Percentiles rank a stretch among this genome's conserved stretches.
phyloP scores from a whole-genome alignment of 2,113 vertebrate species.

The Ceuthmochares aereus region DNA sequence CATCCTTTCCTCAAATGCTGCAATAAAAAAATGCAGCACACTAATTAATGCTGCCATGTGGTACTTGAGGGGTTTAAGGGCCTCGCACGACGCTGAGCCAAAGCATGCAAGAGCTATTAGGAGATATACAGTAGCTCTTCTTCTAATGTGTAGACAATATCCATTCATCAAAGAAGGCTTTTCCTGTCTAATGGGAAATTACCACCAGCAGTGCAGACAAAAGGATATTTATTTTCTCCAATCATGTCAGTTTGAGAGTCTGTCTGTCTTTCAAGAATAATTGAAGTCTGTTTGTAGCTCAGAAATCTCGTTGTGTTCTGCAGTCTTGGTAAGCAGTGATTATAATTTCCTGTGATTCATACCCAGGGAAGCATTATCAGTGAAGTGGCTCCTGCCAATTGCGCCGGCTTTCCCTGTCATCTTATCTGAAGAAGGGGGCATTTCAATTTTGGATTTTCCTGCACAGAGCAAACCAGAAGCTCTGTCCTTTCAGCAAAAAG shows the following conservation, averaged over 20 bases:
- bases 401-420: background rate
- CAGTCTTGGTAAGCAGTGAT: slow-evolving; percentile 21
- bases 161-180: slow-evolving; percentile 52
- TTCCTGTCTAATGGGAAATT: slow-evolving; percentile 62
- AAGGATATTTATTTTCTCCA: slow-evolving; percentile 62
- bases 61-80: background rate
- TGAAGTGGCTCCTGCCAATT: background rate
- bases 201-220: slow-evolving; percentile 51
- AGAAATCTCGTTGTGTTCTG: slow-evolving; percentile 51
- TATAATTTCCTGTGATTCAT: slow-evolving; percentile 43
- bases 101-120: slow-evolving; percentile 38
- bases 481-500: background rate
- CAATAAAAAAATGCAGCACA: background rate
- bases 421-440: background rate
- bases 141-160: slow-evolving; percentile 46
- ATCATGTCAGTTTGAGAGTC: slow-evolving; percentile 4
- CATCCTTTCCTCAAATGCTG: background rate
- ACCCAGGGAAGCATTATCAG: background rate
- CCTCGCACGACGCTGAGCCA: background rate
- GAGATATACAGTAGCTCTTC: slow-evolving; percentile 35
- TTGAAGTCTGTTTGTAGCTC: slow-evolving; percentile 51
- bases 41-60: background rate
- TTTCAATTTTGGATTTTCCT: background rate
- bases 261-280: slow-evolving; percentile 55
- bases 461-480: background rate